Conservation (phyloP, 1,140 invertebrate species). For the Brachionus asplanchnoidis region DNA sequence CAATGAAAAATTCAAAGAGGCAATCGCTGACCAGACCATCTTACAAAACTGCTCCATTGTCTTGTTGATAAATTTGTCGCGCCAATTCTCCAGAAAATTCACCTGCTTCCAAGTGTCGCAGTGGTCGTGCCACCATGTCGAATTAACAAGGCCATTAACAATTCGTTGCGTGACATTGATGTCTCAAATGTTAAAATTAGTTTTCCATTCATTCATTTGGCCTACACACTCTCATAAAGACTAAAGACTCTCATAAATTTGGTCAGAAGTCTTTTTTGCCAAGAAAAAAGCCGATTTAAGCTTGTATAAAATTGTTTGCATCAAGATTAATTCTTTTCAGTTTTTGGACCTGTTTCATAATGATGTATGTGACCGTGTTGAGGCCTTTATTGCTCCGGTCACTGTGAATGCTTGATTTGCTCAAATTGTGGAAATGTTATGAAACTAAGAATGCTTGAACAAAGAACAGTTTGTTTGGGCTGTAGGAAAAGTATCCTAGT, state of each 20-base stretch:
- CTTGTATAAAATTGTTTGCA: not conserved
- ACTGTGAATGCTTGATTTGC: not conserved
- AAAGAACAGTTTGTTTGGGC: not conserved
- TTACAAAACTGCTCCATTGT: constrained; percentile 43
- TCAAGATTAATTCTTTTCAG: not conserved
- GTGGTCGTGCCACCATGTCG: constrained; percentile 22
- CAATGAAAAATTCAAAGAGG: not conserved
- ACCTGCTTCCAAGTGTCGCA: constrained; percentile 47
- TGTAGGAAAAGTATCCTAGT: not conserved
- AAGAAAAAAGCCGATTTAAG: not conserved
- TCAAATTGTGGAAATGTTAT: not conserved
- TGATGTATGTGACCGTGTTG: not conserved
- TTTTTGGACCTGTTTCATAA: not conserved
- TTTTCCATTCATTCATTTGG: not conserved
- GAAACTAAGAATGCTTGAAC: not conserved
- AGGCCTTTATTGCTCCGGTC: not conserved
- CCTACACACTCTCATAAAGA: not conserved
- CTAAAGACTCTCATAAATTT: not conserved
- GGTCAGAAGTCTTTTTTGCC: not conserved
- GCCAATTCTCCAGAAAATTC: constrained; percentile 48
- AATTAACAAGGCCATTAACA: not conserved
- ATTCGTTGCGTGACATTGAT: not conserved
- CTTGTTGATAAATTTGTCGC: constrained; percentile 48
- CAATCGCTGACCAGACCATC: constrained; percentile 39
- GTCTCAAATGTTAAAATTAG: not conserved